Evolutionary conservation across 1,140 invertebrate genomes (phyloP).

Genomic region (Zaprionus gabonicus): DNA sequence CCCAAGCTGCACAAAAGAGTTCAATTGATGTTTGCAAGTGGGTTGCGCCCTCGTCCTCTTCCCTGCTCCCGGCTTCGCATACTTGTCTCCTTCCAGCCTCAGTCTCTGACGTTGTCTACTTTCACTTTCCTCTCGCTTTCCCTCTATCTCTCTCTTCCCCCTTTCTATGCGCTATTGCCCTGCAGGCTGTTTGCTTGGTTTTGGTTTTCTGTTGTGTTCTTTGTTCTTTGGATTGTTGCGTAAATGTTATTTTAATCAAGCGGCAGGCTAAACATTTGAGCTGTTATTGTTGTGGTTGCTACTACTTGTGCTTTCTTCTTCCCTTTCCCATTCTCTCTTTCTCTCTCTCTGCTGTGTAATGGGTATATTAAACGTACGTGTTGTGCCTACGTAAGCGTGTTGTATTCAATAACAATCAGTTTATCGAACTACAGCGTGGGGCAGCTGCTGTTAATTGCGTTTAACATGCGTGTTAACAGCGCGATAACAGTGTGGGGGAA

Average conservation of each 20-base stretch:
- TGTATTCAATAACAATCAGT: neutral
- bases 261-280: conserved; percentile 51
- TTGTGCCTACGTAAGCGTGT: neutral
- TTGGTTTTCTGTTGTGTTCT: conserved; percentile 46
- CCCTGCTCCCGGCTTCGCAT: conserved; percentile 25
- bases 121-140: neutral
- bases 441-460: neutral
- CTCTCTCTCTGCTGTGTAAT: neutral
- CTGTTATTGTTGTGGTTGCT: conserved; percentile 44
- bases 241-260: conserved; percentile 68
- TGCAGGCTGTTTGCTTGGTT: conserved; percentile 57
- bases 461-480: neutral
- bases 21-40: conserved; percentile 57
- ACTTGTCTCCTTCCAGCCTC: conserved; percentile 28
- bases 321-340: neutral
- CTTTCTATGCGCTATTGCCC: conserved; percentile 18
- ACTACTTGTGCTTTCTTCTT: neutral
- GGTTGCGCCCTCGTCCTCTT: neutral
- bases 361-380: conserved; percentile 20
- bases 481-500: neutral
- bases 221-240: conserved; percentile 56
- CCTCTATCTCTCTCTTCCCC: no score
- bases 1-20: conserved; percentile 52
- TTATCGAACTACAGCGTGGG: no score
- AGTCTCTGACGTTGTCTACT: neutral